phyloP scores from a whole-genome alignment of 1,140 invertebrate species.

The Heliconius congener region DNA sequence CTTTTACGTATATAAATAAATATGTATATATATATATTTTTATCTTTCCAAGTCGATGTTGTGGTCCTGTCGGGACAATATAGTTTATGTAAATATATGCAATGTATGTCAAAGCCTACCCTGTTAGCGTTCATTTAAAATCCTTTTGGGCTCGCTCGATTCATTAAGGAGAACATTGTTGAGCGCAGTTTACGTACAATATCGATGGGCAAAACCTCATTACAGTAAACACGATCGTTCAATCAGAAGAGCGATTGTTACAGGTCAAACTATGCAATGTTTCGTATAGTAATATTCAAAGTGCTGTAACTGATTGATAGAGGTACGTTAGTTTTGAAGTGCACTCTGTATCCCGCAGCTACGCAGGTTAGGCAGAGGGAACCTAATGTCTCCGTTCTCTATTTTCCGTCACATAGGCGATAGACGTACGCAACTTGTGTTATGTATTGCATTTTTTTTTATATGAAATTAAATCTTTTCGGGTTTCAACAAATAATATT shows the following conservation, averaged over 20 bases:
- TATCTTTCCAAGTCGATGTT: neutral
- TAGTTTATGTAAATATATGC: slow-evolving; percentile 41
- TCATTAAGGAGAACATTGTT: slow-evolving; percentile 64
- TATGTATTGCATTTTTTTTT: neutral
- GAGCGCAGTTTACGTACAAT: slow-evolving; percentile 53
- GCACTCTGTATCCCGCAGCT: no score
- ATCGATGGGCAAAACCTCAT: slow-evolving; percentile 54
- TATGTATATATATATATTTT: neutral
- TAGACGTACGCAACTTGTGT: neutral
- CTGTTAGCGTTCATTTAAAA: slow-evolving; percentile 45
- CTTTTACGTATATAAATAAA: neutral
- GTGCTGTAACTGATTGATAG: slow-evolving; percentile 35
- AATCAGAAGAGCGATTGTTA: slow-evolving; percentile 62
- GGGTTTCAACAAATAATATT: no score
- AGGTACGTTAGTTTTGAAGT: no score
- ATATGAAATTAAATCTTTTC: neutral
- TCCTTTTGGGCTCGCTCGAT: slow-evolving; percentile 54
- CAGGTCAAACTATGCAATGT: slow-evolving; percentile 62
- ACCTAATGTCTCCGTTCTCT: no score
- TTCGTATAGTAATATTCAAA: slow-evolving; percentile 70
- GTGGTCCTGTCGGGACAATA: neutral
- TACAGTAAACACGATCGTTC: slow-evolving; percentile 57
- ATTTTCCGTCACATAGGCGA: neutral
- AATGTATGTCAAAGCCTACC: slow-evolving; percentile 42
- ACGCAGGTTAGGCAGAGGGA: no score